A percentile compares a stretch with the other conserved stretches of the same genome.
phyloP scores from a whole-genome alignment of 2,113 vertebrate genomes.

The Porphyrio hochstetteri region DNA sequence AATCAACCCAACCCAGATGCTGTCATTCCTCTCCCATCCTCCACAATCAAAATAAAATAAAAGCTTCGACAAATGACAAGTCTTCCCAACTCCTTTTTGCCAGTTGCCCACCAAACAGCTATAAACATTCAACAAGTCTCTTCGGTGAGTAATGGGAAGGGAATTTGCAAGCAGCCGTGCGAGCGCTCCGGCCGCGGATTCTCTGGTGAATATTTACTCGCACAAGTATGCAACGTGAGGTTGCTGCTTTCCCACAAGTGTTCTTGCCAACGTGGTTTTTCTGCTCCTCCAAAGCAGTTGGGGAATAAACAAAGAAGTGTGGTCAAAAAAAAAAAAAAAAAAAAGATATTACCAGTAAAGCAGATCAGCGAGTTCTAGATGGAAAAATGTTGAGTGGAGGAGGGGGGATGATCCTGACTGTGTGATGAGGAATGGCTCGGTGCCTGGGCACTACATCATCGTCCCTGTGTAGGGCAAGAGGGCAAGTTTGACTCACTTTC shows the following conservation, averaged over 20 bases:
- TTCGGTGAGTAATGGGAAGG: constrained; percentile 11
- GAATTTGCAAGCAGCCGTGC: background rate
- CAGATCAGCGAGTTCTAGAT: background rate
- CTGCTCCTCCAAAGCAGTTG: background rate
- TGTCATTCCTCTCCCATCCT: background rate
- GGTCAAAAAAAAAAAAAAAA: background rate
- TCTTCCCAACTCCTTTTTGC: background rate
- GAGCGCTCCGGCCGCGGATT: background rate
- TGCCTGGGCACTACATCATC: background rate
- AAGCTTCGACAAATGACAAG: background rate
- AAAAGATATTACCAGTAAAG: background rate
- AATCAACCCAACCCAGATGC: background rate
- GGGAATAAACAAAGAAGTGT: constrained; percentile 40
- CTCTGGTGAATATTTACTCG: constrained; percentile 28
- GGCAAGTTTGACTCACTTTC: background rate
- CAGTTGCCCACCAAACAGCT: constrained; percentile 38
- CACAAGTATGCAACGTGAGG: background rate
- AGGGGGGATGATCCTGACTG: background rate
- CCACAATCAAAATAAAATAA: background rate
- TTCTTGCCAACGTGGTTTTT: constrained; percentile 27
- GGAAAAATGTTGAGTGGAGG: background rate
- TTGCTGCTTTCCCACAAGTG: constrained; percentile 46
- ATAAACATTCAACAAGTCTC: background rate
- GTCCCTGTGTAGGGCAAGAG: background rate
- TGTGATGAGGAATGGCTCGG: background rate